A percentile compares a stretch with the other conserved stretches of the same genome.
Conservation (phyloP, 2,113 vertebrate genomes). For the Gallinago jamesoni region DNA sequence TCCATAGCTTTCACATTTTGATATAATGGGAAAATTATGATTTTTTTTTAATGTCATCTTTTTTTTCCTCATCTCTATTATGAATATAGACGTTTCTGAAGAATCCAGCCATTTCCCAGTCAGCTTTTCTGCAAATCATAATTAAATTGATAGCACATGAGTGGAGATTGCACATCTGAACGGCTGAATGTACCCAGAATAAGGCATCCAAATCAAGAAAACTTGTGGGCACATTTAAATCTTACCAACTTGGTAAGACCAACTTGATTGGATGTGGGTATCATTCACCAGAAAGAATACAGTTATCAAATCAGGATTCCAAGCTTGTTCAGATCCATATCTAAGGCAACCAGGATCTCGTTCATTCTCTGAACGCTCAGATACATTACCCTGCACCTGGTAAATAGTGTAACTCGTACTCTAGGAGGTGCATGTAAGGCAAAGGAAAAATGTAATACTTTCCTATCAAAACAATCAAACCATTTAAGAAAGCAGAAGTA, state of each 20-base stretch:
- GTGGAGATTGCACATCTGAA: neutral
- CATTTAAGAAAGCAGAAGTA: neutral
- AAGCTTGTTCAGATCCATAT: neutral
- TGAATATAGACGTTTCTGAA: neutral
- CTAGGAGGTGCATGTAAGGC: neutral
- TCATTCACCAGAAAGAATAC: accelerated
- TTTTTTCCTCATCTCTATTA: neutral
- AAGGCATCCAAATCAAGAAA: neutral
- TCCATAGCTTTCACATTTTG: neutral
- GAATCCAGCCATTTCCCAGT: neutral
- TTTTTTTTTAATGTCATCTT: neutral
- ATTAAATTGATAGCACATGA: neutral
- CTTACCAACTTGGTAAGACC: neutral
- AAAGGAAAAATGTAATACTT: neutral
- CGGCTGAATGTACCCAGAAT: neutral
- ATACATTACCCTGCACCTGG: neutral
- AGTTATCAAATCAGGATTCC: neutral
- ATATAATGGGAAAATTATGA: neutral
- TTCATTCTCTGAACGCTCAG: neutral
- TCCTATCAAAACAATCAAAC: neutral
- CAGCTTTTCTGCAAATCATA: neutral
- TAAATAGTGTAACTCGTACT: no score
- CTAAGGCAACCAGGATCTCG: neutral
- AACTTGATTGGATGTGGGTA: neutral
- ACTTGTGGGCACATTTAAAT: neutral